phyloP scores from a whole-genome alignment of 1,140 invertebrate genomes.

The Triops cancriformis region DNA sequence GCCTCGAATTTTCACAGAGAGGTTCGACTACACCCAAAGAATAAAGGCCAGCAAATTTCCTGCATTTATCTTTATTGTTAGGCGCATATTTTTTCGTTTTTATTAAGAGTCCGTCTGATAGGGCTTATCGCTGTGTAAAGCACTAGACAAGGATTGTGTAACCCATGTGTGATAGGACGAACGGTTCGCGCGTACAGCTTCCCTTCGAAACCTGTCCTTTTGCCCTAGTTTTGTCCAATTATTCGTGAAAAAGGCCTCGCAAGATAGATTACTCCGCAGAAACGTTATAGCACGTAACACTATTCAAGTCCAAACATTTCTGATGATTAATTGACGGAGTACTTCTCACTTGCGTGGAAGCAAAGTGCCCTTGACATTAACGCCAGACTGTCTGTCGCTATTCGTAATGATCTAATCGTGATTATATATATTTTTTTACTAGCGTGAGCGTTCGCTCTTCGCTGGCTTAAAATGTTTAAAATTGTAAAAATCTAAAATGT shows the following conservation, averaged over 20 bases:
- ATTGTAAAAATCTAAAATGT: too few species aligned
- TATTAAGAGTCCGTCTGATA: neutral
- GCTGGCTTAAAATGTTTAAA: too few species aligned
- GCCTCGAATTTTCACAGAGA: neutral
- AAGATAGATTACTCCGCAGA: neutral
- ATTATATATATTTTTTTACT: too few species aligned
- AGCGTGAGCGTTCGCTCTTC: too few species aligned
- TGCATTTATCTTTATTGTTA: neutral
- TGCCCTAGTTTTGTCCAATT: neutral
- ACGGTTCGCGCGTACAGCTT: neutral
- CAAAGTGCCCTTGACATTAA: too few species aligned
- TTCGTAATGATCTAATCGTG: too few species aligned
- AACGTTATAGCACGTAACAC: too few species aligned
- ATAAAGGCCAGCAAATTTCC: neutral
- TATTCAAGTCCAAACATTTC: too few species aligned
- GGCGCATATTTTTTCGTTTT: neutral
- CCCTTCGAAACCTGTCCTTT: neutral
- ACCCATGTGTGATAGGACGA: neutral
- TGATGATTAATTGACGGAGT: too few species aligned
- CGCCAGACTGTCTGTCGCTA: too few species aligned
- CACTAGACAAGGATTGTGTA: neutral
- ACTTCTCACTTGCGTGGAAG: too few species aligned
- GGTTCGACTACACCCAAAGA: neutral
- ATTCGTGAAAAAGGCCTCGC: neutral
- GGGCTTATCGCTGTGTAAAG: neutral